phyloP scores from a whole-genome alignment of 2,888 invertebrate genomes.

The Agonopterix alstromeriana region DNA sequence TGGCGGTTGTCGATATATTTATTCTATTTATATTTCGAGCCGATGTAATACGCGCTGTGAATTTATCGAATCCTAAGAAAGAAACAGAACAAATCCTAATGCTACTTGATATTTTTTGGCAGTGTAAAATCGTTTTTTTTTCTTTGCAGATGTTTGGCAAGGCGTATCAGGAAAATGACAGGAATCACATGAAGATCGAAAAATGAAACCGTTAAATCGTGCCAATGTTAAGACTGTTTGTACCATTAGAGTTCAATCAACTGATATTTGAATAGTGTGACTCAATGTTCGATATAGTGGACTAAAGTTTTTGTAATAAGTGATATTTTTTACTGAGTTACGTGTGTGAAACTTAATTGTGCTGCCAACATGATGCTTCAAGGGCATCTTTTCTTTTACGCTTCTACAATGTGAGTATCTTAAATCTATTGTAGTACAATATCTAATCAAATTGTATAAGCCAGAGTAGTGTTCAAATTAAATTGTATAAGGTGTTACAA shows the following conservation, averaged over 20 bases:
- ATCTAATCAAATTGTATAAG: too few relatives aligned
- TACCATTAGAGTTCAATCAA: slow-evolving; percentile 28
- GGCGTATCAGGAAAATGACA: slow-evolving; percentile 26
- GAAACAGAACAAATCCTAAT: neutral
- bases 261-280: slow-evolving; percentile 19
- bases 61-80: slow-evolving; percentile 18
- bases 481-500: too few relatives aligned
- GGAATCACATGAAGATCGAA: slow-evolving; percentile 40
- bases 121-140: neutral
- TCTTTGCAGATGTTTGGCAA: neutral
- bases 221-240: slow-evolving; percentile 15
- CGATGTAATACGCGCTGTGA: slow-evolving; percentile 24
- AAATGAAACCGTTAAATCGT: slow-evolving; percentile 19
- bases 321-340: slow-evolving; percentile 35
- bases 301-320: slow-evolving; percentile 27
- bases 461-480: too few relatives aligned
- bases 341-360: slow-evolving; percentile 29
- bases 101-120: neutral
- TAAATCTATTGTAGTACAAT: neutral
- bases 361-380: slow-evolving; percentile 39
- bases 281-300: slow-evolving; percentile 24
- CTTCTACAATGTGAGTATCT: slow-evolving; percentile 52
- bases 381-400: slow-evolving; percentile 42
- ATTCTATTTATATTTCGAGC: slow-evolving; percentile 37
- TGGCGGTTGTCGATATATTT: slow-evolving; percentile 41